A percentile compares a stretch with the other conserved stretches of the same genome.
These are phyloP conservation scores for Ernsta delagoae DNA, from an alignment of 2,888 invertebrate genomes.

Conservation along the genomic window DNA sequence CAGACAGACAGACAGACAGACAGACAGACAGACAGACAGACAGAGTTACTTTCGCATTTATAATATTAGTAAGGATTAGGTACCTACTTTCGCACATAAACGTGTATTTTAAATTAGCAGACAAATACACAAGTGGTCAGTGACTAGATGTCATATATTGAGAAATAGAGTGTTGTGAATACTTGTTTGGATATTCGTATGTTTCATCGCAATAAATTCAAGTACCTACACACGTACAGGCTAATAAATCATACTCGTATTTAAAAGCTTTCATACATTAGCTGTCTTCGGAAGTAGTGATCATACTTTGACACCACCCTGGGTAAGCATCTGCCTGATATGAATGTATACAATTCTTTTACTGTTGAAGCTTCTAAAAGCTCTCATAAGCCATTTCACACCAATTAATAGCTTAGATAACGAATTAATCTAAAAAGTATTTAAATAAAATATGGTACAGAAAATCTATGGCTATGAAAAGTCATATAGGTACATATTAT, in stretches of 20 bases:
- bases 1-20: too few relatives aligned
- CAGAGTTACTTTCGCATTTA: too few relatives aligned
- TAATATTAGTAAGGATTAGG: too few relatives aligned
- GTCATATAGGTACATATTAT: too few relatives aligned
- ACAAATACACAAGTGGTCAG: background rate
- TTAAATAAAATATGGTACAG: too few relatives aligned
- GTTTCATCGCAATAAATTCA: background rate
- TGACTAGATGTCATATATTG: background rate
- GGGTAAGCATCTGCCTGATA: slow-evolving; percentile 6
- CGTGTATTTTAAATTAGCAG: background rate
- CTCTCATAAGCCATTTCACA: background rate
- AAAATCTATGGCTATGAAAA: too few relatives aligned
- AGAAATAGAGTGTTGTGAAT: background rate
- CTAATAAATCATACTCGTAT: slow-evolving; percentile 7
- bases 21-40: too few relatives aligned
- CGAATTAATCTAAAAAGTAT: too few relatives aligned
- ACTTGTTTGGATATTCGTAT: background rate
- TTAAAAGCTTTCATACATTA: slow-evolving; percentile 16
- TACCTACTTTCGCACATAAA: background rate
- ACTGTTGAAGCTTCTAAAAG: background rate
- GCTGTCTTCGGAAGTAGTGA: slow-evolving; percentile 3
- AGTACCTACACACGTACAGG: background rate
- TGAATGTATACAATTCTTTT: background rate
- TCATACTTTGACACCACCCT: slow-evolving; percentile 1
- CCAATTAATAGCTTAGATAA: background rate